Evolutionary conservation across 2,888 invertebrate species (phyloP), one percentile per base, ranked within the genome.

Genomic region (Caenorhabditis zanzibari): DNA sequence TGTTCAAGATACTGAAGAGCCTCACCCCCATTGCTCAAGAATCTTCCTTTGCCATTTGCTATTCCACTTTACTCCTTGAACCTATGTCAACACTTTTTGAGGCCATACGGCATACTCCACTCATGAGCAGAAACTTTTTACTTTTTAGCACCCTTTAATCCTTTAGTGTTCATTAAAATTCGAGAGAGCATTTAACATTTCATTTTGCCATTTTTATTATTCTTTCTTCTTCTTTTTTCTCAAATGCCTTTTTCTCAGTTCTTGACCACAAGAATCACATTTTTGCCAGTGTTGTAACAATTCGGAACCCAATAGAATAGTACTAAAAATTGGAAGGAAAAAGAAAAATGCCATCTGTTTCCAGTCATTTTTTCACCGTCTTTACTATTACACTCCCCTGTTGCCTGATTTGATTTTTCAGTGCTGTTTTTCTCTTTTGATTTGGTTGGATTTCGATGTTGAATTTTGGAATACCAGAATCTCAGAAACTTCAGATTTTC

Each of bases 41-140:
- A 10, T 38, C 38, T 38, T 6, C 12, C 38, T 12, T 12, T 38
- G 2, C 38, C 12, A 6, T 38, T 63, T 44, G 5, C 56, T 47
- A 16, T 38, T 22, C 12, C 69, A 38, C 47, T 38, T 26, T 44
- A 54, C 75, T 58, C 66, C 75, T 75, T 76, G 75, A 76, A 76
- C 75, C 75, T 68, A 26, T 76, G 75, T 76, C 75, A 76, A 75
- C 63, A 75, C 12, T 64, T 72, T 72, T n/a, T 19, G 28, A 16
- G 12, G 32, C 26, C 26, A 5, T 10, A 59, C 26, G 68, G 14
- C 38, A 28, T 56, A 14, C 16, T 54, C 35, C 19, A n/a, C n/a
- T n/a, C n/a, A 24, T 22, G 12, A 12, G 6, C 38, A 38, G 6
- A 49, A 49, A 22, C 38, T 56, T 56, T 32, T 32, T 32, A 32